A percentile compares a stretch with the other conserved stretches of the same genome.
Evolutionary conservation across 2,888 invertebrate genomes (phyloP).

Genomic region (Muscina levida): DNA sequence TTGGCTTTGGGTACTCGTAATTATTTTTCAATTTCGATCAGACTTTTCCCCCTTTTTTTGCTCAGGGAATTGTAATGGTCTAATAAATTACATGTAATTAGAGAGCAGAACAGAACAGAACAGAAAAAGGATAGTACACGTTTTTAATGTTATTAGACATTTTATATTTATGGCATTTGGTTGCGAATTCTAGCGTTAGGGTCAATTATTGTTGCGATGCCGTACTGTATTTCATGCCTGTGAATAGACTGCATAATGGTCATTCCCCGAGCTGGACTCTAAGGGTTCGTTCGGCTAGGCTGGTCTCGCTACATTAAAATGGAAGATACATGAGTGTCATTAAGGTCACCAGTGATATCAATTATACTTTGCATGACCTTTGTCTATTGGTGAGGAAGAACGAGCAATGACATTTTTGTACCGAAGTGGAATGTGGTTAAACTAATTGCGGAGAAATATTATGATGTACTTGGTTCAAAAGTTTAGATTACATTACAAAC

Average conservation of each 20-base stretch:
- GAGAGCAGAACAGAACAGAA: no score
- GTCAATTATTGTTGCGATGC: constrained; percentile 11
- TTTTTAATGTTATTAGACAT: constrained; percentile 26
- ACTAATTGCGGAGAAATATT: no score
- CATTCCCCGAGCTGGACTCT: neutral
- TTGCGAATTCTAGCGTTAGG: no score
- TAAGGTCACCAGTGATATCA: neutral
- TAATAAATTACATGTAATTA: constrained; percentile 51
- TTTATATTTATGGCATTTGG: constrained; percentile 35
- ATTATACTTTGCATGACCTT: neutral
- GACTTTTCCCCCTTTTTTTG: neutral
- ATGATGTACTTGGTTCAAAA: no score
- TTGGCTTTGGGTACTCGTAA: constrained; percentile 33
- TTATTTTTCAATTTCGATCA: constrained; percentile 48
- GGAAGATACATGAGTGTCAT: neutral
- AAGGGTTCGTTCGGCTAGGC: neutral
- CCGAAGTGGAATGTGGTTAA: no score
- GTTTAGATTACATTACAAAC: no score
- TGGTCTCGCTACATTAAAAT: neutral
- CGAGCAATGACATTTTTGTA: no score
- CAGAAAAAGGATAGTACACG: constrained; percentile 23
- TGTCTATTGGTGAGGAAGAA: no score
- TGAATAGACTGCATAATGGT: neutral
- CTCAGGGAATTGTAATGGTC: constrained; percentile 6
- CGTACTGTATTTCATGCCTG: neutral